phyloP scores from a whole-genome alignment of 2,888 invertebrate genomes.

The Agriopis marginaria region DNA sequence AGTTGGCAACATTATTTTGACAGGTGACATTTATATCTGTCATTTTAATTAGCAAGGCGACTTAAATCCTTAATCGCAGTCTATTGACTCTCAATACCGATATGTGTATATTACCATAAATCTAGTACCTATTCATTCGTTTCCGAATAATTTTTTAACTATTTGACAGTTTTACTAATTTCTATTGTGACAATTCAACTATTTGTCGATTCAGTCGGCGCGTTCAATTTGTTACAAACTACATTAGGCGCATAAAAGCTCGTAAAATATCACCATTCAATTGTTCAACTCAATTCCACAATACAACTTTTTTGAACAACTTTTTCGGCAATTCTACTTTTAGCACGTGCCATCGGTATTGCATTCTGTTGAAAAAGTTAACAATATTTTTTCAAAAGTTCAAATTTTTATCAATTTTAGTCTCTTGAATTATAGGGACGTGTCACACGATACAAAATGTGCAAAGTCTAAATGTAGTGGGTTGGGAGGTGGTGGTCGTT shows the following conservation, averaged over 20 bases:
- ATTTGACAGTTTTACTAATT: neutral
- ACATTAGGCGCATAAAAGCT: slow-evolving; percentile 5
- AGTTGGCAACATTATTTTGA: no score
- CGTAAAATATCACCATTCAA: slow-evolving; percentile 6
- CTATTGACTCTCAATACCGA: no score
- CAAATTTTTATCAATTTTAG: slow-evolving; percentile 2
- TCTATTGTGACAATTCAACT: slow-evolving; percentile 9
- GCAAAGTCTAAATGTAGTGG: slow-evolving; percentile 1
- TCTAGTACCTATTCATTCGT: no score
- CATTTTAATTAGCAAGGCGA: no score
- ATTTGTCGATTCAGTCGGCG: slow-evolving; percentile 19
- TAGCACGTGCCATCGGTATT: slow-evolving; percentile 21
- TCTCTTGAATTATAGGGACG: slow-evolving; percentile 15
- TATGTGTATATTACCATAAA: no score
- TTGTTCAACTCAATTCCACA: neutral
- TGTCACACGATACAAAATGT: slow-evolving; percentile 17
- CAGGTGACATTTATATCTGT: no score
- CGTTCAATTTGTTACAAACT: slow-evolving; percentile 10
- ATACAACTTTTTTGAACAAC: slow-evolving; percentile 5
- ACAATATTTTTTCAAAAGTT: slow-evolving; percentile 13
- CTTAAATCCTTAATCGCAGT: no score
- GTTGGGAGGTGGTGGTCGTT: neutral
- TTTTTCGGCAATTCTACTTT: slow-evolving; percentile 16
- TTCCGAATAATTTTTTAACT: no score
- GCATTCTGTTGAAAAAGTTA: slow-evolving; percentile 23